Base-by-base conservation (phyloP, 2,797 vertebrate genomes). In the Toxotes lorentzi region DNA sequence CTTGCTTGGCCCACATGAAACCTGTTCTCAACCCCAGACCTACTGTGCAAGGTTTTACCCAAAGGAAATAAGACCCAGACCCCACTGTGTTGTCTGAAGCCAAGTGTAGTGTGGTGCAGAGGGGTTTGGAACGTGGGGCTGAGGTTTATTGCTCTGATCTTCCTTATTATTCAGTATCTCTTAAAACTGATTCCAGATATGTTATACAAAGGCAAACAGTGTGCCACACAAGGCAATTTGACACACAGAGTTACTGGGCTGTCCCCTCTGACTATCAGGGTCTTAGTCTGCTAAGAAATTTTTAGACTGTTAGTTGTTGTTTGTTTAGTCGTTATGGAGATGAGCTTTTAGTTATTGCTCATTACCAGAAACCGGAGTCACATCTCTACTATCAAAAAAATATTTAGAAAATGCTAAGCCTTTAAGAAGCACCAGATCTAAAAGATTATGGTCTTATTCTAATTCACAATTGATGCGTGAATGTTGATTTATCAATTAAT, bases 11-110 rank as follows among this genome's bases (percentile, higher is more conserved):
- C 79, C 59, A 53, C 64, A 47, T 75, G 60, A 77, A 81, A 61
- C 69, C 21, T n/a, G 51, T 64, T 76, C 51, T 58, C 60, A 81
- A 76, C 64, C 43, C 43, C 51, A 67, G 73, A 71, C 63, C 64
- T 83, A 63, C 56, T 60, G 34, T 54, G 7, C 74, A 75, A 74
- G 50, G 82, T 78, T 79, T 24, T 50, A 14, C 73, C 64, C 56
- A 65, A 68, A 84, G 62, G 72, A 71, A 59, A 66, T 53, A 59
- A 75, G 45, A 75, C 13, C 4, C 23, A 21, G 51, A 80, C 59
- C 70, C 41, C 21, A n/a, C 35, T 77, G 73, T 45, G 47, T 54
- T 73, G n/a, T 47, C 32, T 54, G 24, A 10, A 45, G 48, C 30
- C 6, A 13, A 23, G 50, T 5, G 17, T 43, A 21, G 41, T 60